phyloP scores from a whole-genome alignment of 2,797 vertebrate genomes.

The Tenualosa thibaudeaui region DNA sequence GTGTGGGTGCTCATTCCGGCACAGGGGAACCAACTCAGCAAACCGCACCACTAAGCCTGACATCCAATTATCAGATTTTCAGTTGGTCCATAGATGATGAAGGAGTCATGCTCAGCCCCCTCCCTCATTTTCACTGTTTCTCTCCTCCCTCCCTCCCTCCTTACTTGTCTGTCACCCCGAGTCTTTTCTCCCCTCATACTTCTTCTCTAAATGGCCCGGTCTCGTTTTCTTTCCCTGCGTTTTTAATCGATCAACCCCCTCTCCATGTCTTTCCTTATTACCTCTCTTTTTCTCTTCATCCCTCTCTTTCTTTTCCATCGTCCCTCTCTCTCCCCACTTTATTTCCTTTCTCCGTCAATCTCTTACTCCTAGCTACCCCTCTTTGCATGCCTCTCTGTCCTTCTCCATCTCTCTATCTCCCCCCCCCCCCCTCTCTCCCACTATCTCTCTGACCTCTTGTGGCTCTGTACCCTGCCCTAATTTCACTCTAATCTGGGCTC shows the following conservation, averaged over 20 bases:
- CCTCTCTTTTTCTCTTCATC: not conserved
- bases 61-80: constrained; percentile 62
- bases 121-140: constrained; percentile 40
- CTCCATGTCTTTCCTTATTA: not conserved
- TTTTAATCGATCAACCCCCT: not conserved
- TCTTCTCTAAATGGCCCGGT: not conserved
- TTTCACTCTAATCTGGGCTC: constrained; percentile 33
- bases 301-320: constrained; percentile 24
- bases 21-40: constrained; percentile 47
- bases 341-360: not conserved
- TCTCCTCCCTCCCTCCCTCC: not conserved
- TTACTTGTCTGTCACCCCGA: not conserved
- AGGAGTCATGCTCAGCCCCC: constrained; percentile 37
- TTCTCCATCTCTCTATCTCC: constrained; percentile 1
- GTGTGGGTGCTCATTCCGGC: constrained; percentile 45
- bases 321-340: not conserved
- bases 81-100: constrained; percentile 34
- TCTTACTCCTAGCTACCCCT: not conserved
- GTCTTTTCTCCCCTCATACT: not conserved
- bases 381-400: not conserved
- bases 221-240: not conserved
- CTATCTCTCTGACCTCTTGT: constrained; percentile 35
- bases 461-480: constrained; percentile 7
- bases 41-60: constrained; percentile 50
- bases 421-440: constrained; percentile 39